A percentile compares a stretch with the other conserved stretches of the same genome.
These are phyloP conservation scores for Frieseomelitta varia DNA, from an alignment of 1,140 invertebrate species.

Conservation along the genomic window DNA sequence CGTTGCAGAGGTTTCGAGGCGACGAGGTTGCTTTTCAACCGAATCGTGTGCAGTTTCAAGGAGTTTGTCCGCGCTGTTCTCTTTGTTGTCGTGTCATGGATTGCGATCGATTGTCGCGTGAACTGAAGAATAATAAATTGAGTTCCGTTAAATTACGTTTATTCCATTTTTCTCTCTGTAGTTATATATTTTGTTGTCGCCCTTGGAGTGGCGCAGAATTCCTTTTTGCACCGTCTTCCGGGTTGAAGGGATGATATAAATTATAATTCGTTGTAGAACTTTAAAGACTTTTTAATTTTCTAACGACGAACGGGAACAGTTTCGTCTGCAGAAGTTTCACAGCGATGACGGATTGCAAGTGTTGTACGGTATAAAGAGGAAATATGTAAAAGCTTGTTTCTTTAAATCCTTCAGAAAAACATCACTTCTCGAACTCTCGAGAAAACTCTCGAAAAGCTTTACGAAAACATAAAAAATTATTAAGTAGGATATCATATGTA, in stretches of 20 bases:
- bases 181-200: no score
- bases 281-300: no score
- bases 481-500: no score
- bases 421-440: not conserved
- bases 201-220: not conserved
- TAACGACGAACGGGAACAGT: no score
- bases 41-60: not conserved
- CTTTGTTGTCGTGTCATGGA: not conserved
- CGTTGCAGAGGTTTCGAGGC: not conserved
- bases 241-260: no score
- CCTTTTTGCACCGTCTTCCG: not conserved
- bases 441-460: not conserved
- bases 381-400: not conserved
- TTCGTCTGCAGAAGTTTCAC: no score
- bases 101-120: not conserved
- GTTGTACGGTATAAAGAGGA: no score
- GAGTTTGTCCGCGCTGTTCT: not conserved
- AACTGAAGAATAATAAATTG: not conserved
- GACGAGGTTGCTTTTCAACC: not conserved
- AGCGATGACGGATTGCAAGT: no score
- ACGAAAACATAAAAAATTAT: no score
- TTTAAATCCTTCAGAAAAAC: not conserved
- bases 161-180: not conserved
- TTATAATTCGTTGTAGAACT: no score
- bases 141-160: not conserved